These are phyloP conservation scores for Ramphastos sulfuratus DNA, from an alignment of 2,113 vertebrate genomes.

Conservation along the genomic window DNA sequence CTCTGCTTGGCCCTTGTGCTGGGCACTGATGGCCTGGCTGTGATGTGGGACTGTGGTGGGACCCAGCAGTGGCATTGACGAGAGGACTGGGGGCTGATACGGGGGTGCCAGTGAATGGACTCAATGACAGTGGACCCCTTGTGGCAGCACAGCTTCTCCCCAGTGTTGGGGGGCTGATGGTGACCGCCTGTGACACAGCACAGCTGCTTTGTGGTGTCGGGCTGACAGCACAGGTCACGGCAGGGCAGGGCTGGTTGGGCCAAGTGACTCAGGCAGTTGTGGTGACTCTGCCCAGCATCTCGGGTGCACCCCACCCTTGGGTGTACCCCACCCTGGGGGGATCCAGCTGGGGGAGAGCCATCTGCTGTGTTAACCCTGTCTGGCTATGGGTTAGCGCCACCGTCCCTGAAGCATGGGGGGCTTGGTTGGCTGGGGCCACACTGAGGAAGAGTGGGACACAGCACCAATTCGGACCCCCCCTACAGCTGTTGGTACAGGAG, in stretches of 20 bases:
- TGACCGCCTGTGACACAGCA: background rate
- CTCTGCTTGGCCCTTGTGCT: rapidly evolving
- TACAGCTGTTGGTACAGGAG: background rate
- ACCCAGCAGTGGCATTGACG: too few relatives aligned
- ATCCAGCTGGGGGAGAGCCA: background rate
- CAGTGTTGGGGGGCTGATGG: background rate
- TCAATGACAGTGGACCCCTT: background rate
- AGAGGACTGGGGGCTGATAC: background rate
- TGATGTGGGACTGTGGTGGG: rapidly evolving
- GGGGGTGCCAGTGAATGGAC: too few relatives aligned
- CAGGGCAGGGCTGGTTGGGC: background rate
- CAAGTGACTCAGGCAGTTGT: conserved; percentile 44
- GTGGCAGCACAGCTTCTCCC: background rate
- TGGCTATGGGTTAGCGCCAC: rapidly evolving
- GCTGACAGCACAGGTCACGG: background rate
- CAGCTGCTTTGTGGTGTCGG: background rate
- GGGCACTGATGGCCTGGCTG: rapidly evolving
- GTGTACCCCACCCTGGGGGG: conserved; percentile 10
- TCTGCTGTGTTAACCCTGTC: background rate
- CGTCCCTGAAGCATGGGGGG: background rate
- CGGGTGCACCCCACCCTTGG: background rate
- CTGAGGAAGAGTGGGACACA: background rate
- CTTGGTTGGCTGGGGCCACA: background rate
- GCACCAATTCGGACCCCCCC: background rate
- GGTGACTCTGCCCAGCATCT: conserved; percentile 46